A percentile compares a stretch with the other conserved stretches of the same genome.
phyloP scores from a whole-genome alignment of 2,797 vertebrate genomes.

The Distichodus sexfasciatus region DNA sequence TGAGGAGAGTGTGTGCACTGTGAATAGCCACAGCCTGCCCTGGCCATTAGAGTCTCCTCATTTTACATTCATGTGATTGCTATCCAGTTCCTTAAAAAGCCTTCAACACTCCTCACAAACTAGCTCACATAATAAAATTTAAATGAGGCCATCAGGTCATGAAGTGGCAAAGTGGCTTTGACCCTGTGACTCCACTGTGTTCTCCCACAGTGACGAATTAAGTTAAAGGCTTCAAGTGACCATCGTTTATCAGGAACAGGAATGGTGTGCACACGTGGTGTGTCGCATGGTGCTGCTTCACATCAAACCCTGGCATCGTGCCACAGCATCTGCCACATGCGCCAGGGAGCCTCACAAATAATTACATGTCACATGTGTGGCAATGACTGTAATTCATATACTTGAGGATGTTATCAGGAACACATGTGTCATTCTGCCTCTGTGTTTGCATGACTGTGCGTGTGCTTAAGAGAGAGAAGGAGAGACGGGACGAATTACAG shows the following conservation, averaged over 20 bases:
- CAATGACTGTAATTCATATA: constrained; percentile 58
- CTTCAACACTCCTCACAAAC: constrained; percentile 58
- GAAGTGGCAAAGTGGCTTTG: constrained; percentile 39
- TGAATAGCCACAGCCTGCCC: constrained; percentile 63
- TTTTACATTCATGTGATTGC: constrained; percentile 63
- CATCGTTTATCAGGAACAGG: constrained; percentile 37
- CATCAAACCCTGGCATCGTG: constrained; percentile 37
- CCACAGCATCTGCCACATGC: constrained; percentile 60
- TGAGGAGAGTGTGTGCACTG: constrained; percentile 52
- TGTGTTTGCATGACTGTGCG: constrained; percentile 20
- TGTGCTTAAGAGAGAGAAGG: constrained; percentile 2
- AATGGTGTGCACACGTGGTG: background rate
- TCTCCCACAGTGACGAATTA: constrained; percentile 18
- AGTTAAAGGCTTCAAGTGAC: constrained; percentile 44
- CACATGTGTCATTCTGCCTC: constrained; percentile 51
- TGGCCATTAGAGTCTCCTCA: constrained; percentile 61
- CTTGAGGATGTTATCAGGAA: constrained; percentile 59
- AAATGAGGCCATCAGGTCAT: constrained; percentile 43
- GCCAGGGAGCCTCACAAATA: constrained; percentile 54
- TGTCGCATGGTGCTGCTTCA: constrained; percentile 30
- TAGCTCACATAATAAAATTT: constrained; percentile 63
- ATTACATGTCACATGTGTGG: constrained; percentile 56
- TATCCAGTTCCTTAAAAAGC: constrained; percentile 56
- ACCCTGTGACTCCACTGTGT: constrained; percentile 25
- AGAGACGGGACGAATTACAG: constrained; percentile 52